Evolutionary conservation across 2,797 vertebrate genomes (phyloP), one percentile per base, ranked within the genome.

Genomic region (Anomalospiza imberbis): DNA sequence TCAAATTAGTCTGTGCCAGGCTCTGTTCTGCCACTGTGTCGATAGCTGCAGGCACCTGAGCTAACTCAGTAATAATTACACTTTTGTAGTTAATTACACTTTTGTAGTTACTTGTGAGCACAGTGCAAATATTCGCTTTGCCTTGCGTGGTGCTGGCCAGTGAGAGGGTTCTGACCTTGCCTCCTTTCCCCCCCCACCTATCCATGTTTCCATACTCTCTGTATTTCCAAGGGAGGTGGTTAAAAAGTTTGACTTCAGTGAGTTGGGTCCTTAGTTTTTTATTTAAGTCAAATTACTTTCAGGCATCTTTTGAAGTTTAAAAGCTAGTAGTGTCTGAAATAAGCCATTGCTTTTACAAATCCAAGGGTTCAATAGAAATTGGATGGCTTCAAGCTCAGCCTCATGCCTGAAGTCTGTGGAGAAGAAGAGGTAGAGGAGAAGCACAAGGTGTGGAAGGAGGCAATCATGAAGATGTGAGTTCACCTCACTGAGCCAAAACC

Each of bases 1-100:
- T 75, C 82, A 72, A 74, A 32, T 94, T 85, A 91, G 38, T 92
- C 61, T 21, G 15, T 60, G 57, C 62, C 67, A 75, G 68, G 51
- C 58, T 95, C 62, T 2, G 1, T 70, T 94, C 85, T 88, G 80
- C 55, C 31, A 13, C 76, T 78, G 54, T 62, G 54, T 76, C 70
- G 55, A 42, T 73, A 45, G 76, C 88, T 84, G 70, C 71, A 84
- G 93, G 91, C 90, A 70, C 63, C 70, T 66, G 76, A 70, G 20
- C n/a, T 75, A 72, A 44, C 73, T 75, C 48, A 76, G 70, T 90
- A 91, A 79, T 66, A 65, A 86, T 90, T 81, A 60, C 24, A 21
- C 44, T 34, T 38, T 88, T 83, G 47, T 34, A 58, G 38, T 63
- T 75, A 31, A 86, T 90, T 81, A 60, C 24, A 24, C 44, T 34